phyloP scores from a whole-genome alignment of 2,888 invertebrate genomes.

The Galerucella calmariensis region DNA sequence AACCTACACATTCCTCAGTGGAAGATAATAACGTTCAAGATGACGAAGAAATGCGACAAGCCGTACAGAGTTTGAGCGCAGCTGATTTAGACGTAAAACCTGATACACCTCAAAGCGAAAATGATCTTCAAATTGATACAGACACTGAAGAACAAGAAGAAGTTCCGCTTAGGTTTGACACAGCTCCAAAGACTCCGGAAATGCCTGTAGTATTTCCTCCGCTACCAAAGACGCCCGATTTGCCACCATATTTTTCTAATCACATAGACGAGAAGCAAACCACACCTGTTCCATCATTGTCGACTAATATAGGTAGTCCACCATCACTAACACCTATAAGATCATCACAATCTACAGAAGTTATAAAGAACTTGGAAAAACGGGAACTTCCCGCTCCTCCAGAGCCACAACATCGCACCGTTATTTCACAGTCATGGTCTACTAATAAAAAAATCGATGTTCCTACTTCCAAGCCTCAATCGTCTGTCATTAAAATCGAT shows the following conservation, averaged over 20 bases:
- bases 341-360: conserved; percentile 42
- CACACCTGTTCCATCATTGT: conserved; percentile 44
- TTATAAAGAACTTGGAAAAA: conserved; percentile 46
- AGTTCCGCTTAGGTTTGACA: conserved; percentile 64
- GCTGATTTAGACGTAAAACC: conserved; percentile 81
- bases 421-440: conserved; percentile 54
- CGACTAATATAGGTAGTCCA: conserved; percentile 58
- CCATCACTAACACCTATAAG: conserved; percentile 63
- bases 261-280: conserved; percentile 51
- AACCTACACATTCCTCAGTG: conserved; percentile 62
- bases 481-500: conserved; percentile 41
- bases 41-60: conserved; percentile 86
- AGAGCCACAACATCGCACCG: conserved; percentile 51
- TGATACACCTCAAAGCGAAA: conserved; percentile 86
- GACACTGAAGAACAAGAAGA: conserved; percentile 84
- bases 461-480: conserved; percentile 25
- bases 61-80: conserved; percentile 81
- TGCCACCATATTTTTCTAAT: conserved; percentile 67
- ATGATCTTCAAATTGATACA: conserved; percentile 85
- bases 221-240: conserved; percentile 68
- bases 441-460: conserved; percentile 41
- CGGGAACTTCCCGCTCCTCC: conserved; percentile 49
- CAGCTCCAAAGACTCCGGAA: conserved; percentile 39
- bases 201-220: conserved; percentile 17
- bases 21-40: conserved; percentile 84